Evolutionary conservation across 2,888 invertebrate species (phyloP).

Genomic region (Notocelia uddmanniana): DNA sequence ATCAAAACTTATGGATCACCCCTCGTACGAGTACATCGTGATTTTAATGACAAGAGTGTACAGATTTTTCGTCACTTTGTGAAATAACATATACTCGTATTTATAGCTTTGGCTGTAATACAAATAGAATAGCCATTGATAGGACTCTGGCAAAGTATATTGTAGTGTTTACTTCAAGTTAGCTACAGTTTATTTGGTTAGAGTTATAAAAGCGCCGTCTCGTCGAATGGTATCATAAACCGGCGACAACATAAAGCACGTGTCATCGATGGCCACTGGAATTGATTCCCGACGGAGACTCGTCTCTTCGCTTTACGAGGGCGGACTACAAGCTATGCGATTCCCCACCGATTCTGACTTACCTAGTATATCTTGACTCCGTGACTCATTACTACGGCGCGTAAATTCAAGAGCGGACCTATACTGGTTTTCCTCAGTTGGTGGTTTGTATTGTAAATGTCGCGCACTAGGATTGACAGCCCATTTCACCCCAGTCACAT

Average conservation of each 20-base stretch:
- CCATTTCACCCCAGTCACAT: background rate
- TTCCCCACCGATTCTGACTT: background rate
- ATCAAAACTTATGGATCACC: no score
- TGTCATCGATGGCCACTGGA: conserved; percentile 8
- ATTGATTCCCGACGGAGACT: conserved; percentile 12
- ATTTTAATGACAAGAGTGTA: no score
- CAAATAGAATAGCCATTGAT: no score
- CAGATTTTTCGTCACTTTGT: no score
- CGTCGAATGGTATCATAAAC: background rate
- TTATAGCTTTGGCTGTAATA: no score
- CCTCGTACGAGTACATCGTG: no score
- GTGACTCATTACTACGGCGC: background rate
- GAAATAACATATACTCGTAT: no score
- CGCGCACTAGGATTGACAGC: conserved; percentile 9
- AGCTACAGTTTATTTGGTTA: conserved; percentile 13
- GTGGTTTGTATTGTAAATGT: background rate
- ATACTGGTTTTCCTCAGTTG: background rate
- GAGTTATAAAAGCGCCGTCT: conserved; percentile 3
- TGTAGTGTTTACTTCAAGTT: background rate
- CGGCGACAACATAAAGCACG: background rate
- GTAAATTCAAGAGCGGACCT: background rate
- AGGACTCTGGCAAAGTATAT: no score
- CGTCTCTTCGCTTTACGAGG: conserved; percentile 2
- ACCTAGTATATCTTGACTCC: background rate
- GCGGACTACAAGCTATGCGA: background rate